A percentile compares a stretch with the other conserved stretches of the same genome.
These are phyloP conservation scores for Bursaphelenchus mucronatus DNA, from an alignment of 1,140 invertebrate species.

Conservation along the genomic window DNA sequence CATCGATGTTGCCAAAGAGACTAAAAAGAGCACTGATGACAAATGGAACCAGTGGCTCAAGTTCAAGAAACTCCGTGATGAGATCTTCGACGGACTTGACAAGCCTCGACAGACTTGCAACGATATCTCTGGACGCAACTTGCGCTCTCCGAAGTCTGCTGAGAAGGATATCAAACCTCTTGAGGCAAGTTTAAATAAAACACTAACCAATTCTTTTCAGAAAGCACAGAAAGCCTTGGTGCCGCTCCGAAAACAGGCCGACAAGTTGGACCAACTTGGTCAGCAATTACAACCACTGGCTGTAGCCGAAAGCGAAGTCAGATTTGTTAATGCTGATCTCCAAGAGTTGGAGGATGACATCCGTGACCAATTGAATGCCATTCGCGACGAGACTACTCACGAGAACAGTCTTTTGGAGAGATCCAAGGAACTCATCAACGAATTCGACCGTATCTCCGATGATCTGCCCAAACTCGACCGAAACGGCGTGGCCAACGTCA, in stretches of 20 bases:
- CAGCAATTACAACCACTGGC: conserved; percentile 9
- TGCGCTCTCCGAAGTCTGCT: no score
- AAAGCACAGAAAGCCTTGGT: no score
- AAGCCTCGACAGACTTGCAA: conserved; percentile 1
- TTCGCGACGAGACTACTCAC: background rate
- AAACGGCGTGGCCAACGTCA: background rate
- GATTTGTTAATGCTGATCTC: conserved; percentile 13
- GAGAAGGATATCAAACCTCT: no score
- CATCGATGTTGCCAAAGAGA: background rate
- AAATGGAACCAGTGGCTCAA: conserved; percentile 1
- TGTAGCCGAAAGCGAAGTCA: conserved; percentile 14
- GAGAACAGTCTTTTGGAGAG: background rate
- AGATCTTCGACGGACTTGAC: conserved; percentile 6
- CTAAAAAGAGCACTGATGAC: background rate
- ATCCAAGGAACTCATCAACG: background rate
- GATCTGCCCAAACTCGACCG: background rate
- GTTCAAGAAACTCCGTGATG: conserved; percentile 5
- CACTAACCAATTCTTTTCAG: no score
- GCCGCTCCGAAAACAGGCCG: background rate
- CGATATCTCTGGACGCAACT: no score
- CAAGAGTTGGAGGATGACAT: conserved; percentile 13
- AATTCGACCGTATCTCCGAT: background rate
- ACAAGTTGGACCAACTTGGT: background rate
- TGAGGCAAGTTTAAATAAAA: no score
- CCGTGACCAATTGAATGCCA: conserved; percentile 1